A percentile compares a stretch with the other conserved stretches of the same genome.
These are phyloP conservation scores for Cephalopterus ornatus DNA, from an alignment of 2,113 vertebrate genomes.

Conservation along the genomic window DNA sequence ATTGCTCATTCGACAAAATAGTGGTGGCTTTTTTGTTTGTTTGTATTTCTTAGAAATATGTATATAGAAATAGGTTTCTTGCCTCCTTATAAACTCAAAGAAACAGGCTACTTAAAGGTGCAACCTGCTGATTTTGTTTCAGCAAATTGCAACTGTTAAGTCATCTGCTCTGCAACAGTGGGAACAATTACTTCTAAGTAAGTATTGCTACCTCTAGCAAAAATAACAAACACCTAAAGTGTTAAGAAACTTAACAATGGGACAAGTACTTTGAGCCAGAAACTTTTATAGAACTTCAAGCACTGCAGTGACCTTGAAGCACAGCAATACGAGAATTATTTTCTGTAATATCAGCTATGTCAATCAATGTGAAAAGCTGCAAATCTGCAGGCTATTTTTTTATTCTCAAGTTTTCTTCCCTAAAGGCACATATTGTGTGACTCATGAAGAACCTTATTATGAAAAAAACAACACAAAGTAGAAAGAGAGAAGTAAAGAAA, in stretches of 20 bases:
- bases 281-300: not conserved
- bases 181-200: not conserved
- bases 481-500: not conserved
- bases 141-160: not conserved
- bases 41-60: not conserved
- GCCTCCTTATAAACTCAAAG: not conserved
- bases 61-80: not conserved
- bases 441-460: not conserved
- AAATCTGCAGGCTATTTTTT: not conserved
- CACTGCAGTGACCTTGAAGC: not conserved
- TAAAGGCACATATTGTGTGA: not conserved
- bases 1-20: not conserved
- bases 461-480: not conserved
- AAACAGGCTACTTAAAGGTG: not conserved
- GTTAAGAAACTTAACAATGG: not conserved
- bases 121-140: not conserved
- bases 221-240: not conserved
- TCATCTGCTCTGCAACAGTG: not conserved
- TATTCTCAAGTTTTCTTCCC: not conserved
- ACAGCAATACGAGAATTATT: not conserved
- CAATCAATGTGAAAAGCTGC: not conserved
- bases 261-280: not conserved
- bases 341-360: not conserved
- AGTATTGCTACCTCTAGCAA: not conserved
- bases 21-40: fast-evolving